Conservation (phyloP, 2,797 vertebrate species). For the Sebastes trivittatus region DNA sequence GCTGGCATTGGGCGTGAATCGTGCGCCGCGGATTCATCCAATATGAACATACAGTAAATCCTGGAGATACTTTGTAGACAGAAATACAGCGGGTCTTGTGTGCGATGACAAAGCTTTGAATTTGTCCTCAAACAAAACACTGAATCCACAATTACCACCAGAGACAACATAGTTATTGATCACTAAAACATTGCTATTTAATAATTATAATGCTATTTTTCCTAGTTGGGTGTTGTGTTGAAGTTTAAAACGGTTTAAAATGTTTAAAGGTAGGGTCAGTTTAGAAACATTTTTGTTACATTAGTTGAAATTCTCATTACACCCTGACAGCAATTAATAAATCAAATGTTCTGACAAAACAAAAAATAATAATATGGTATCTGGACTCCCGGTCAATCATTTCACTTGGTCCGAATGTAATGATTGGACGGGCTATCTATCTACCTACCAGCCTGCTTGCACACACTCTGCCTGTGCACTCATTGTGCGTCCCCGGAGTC, state of each 20-base stretch:
- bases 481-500: no score
- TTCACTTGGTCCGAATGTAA: no score
- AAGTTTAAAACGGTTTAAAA: not conserved
- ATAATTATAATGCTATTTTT: not conserved
- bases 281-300: no score
- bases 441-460: no score
- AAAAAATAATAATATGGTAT: no score
- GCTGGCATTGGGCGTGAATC: not conserved
- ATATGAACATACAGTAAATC: slow-evolving; percentile 21
- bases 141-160: not conserved
- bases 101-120: not conserved
- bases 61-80: slow-evolving; percentile 2
- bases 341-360: no score
- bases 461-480: no score
- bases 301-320: no score
- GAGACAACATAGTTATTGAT: not conserved
- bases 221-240: not conserved
- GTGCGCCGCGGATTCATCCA: not conserved
- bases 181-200: not conserved
- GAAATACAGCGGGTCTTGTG: not conserved
- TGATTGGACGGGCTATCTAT: no score
- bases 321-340: no score
- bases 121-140: slow-evolving; percentile 12
- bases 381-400: no score
- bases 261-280: not conserved